A percentile compares a stretch with the other conserved stretches of the same genome.
These are phyloP conservation scores for Cololabis saira DNA, from an alignment of 2,113 vertebrate genomes.

Conservation along the genomic window DNA sequence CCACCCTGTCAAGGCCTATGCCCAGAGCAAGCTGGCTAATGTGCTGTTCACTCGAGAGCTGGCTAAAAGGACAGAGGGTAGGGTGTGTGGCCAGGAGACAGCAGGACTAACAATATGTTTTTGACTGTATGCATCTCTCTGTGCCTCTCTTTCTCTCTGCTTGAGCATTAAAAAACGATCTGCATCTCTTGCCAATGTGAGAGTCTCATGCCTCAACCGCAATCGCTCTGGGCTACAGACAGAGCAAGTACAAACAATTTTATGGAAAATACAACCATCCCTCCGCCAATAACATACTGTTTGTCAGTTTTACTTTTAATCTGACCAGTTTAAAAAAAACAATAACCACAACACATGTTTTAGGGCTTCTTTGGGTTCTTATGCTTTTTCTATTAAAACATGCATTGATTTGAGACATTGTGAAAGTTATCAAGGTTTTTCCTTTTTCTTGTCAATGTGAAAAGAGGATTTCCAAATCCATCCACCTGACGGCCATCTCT, in stretches of 20 bases:
- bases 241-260: slow-evolving; percentile 21
- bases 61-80: slow-evolving; percentile 74
- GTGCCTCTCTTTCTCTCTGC: slow-evolving; percentile 1
- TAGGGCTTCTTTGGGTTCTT: neutral
- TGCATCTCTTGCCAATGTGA: slow-evolving; percentile 42
- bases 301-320: neutral
- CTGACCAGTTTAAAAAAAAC: no score
- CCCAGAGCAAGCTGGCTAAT: slow-evolving; percentile 82
- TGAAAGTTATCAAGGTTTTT: neutral
- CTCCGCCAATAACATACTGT: neutral
- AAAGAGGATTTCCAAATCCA: no score
- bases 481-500: no score
- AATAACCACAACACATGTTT: no score
- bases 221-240: slow-evolving; percentile 30
- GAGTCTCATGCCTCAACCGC: slow-evolving; percentile 69
- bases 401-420: no score
- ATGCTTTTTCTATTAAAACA: neutral
- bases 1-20: slow-evolving; percentile 69
- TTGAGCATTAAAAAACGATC: slow-evolving; percentile 27
- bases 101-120: neutral
- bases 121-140: neutral
- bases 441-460: no score
- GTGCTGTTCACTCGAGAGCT: slow-evolving; percentile 80
- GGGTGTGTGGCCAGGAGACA: slow-evolving; percentile 4
- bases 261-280: neutral